Evolutionary conservation across 2,113 vertebrate species (phyloP), one percentile per base, ranked within the genome.

Genomic region (Accipiter virgatus): DNA sequence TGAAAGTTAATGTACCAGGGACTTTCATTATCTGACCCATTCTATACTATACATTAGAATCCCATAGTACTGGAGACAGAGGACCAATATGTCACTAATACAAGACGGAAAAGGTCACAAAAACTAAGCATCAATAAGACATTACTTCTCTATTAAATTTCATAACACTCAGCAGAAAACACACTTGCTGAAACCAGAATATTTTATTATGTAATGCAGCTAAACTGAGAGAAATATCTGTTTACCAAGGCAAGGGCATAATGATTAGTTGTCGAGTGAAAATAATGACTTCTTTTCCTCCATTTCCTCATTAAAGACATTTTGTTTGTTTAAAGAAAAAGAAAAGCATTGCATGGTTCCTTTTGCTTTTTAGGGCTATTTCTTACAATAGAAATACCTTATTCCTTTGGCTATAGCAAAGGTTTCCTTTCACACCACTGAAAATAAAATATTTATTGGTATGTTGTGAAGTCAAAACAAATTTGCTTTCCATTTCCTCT

Each of bases 11-110:
- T 99, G 98, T 98, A 98, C 98, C 96, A 98, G 97, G 98, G 97
- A 98, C 98, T 98, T 98, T 98, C 98, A 98, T 98, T 98, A 98
- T 98, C 98, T 98, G 98, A 98, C 98, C 97, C 98, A 97, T 98
- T 98, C 98, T 95, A 93, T 97, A 93, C 96, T 97, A 98, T 97
- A 97, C 97, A 98, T 98, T 98, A 98, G 97, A 98, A 97, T 98
- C 96, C 96, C 95, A 98, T 93, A 98, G 97, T 91, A 97, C 75
- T 92, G 53, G 90, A 98, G 98, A 98, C 96, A 98, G 94, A 98
- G 97, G 98, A 97, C 98, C 98, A 97, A 98, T 98, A 98, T 97
- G 98, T 98, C 98, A 98, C 98, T 96, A 98, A 97, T 94, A 97
- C 82, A 95, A 98, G 98, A 98, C 10, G 92, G 97, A 97, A 98